Evolutionary conservation across 1,140 invertebrate species (phyloP), one percentile per base, ranked within the genome.

Genomic region (Zaprionus tsacasi): DNA sequence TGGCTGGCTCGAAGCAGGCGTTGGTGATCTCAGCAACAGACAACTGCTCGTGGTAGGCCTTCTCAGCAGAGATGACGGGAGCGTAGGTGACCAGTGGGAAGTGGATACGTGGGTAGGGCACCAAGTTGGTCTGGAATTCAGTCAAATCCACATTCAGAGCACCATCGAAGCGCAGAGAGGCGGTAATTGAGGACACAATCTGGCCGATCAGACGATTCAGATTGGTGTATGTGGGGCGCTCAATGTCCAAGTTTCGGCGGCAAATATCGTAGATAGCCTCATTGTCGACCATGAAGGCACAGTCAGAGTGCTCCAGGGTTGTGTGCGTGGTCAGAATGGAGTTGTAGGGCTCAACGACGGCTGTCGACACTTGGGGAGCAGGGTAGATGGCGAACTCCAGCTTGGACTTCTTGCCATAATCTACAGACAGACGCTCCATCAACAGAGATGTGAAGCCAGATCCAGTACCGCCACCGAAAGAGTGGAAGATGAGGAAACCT

Each of bases 221-320:
- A 92, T 96, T 97, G 88, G 94, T 95, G 94, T 97, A 97, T 8
- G 96, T 96, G 15, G 97, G 97, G 45, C 96, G 94, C 81, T 97
- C 96, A 76, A 98, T 97, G 93, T 98, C 97, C 83, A 98, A 92
- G 91, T 98, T 98, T 50, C 96, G 94, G 50, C 96, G 94, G 93
- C 97, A 98, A 92, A 98, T 98, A 92, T 98, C 97, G 80, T 98
- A 98, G 88, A 98, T 98, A 48, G 96, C 96, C 92, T 97, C 96
- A 90, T 97, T 96, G 91, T 97, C 96, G 17, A 97, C 96, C 96
- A 97, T 97, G 92, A 98, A 98, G 12, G 96, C 96, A 76, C 96
- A 97, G 91, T 97, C 96, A 0, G 96, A 97, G 93, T 98, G 96
- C 92, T 97, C 97, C 76, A 97, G 93, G 12, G 96, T 97, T 8